These are phyloP conservation scores for Rhyzopertha dominica DNA, from an alignment of 1,140 invertebrate genomes.

Conservation along the genomic window DNA sequence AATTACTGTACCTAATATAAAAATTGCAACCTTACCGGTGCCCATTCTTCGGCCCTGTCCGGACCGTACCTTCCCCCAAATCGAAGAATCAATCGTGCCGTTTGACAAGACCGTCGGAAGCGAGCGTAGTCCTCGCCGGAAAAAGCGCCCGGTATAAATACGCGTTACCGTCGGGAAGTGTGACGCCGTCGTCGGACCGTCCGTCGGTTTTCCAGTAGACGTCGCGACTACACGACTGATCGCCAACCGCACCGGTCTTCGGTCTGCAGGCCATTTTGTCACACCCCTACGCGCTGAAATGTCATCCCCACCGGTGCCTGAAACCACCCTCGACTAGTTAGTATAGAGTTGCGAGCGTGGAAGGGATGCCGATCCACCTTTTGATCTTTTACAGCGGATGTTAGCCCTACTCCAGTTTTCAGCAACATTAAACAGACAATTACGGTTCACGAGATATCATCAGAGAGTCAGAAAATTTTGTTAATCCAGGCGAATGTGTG, in stretches of 20 bases:
- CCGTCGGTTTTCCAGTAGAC: too few species aligned
- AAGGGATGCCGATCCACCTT: too few species aligned
- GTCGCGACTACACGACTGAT: conserved; percentile 41
- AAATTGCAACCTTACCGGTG: conserved; percentile 34
- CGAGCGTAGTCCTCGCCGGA: not conserved
- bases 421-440: too few species aligned
- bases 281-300: conserved; percentile 40
- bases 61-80: conserved; percentile 43
- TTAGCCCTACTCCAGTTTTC: too few species aligned
- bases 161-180: not conserved
- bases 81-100: conserved; percentile 43
- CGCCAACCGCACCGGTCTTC: conserved; percentile 35
- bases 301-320: conserved; percentile 37
- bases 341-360: too few species aligned
- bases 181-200: conserved; percentile 9
- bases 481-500: too few species aligned
- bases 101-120: too few species aligned
- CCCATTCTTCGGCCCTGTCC: conserved; percentile 43
- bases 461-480: too few species aligned
- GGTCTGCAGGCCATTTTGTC: conserved; percentile 47
- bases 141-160: not conserved
- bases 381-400: too few species aligned
- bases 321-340: too few species aligned
- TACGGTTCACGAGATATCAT: too few species aligned
- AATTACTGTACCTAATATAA: too few species aligned